Conservation (phyloP, 2,113 vertebrate genomes). For the Cyanistes caeruleus region DNA sequence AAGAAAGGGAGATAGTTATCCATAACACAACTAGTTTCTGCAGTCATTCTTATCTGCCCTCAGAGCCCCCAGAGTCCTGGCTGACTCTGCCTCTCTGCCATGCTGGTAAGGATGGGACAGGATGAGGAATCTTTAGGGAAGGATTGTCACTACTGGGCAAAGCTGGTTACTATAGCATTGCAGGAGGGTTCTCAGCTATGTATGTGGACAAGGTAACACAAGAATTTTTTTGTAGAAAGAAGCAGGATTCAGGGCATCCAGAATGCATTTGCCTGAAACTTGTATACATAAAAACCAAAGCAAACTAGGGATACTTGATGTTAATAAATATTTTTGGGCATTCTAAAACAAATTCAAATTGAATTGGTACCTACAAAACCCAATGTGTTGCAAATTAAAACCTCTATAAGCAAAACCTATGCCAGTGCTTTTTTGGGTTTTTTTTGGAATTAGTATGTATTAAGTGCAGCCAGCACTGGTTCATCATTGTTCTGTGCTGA, state of each 20-base stretch:
- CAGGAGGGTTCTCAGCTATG: not conserved
- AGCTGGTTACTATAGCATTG: not conserved
- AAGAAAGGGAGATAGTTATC: not conserved
- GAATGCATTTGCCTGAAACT: not conserved
- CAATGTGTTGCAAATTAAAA: constrained; percentile 59
- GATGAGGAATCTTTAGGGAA: not conserved
- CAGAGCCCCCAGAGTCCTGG: not conserved
- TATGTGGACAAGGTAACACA: not conserved
- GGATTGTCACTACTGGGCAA: not conserved
- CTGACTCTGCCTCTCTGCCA: not conserved
- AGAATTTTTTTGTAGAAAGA: not conserved
- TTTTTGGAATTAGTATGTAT: not conserved
- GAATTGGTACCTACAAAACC: constrained; percentile 34
- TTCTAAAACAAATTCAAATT: constrained; percentile 47
- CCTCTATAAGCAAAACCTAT: not conserved
- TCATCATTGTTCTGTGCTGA: constrained; percentile 52
- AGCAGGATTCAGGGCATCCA: not conserved
- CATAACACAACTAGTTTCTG: not conserved
- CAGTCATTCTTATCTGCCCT: not conserved
- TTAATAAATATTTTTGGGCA: constrained; percentile 4
- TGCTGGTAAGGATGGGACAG: not conserved
- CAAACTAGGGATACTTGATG: not conserved
- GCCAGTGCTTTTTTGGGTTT: not conserved
- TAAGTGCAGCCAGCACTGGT: constrained; percentile 62
- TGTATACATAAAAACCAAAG: not conserved